Evolutionary conservation across 1,140 invertebrate genomes (phyloP), one percentile per base, ranked within the genome.

Genomic region (Parasteatoda tepidariorum): DNA sequence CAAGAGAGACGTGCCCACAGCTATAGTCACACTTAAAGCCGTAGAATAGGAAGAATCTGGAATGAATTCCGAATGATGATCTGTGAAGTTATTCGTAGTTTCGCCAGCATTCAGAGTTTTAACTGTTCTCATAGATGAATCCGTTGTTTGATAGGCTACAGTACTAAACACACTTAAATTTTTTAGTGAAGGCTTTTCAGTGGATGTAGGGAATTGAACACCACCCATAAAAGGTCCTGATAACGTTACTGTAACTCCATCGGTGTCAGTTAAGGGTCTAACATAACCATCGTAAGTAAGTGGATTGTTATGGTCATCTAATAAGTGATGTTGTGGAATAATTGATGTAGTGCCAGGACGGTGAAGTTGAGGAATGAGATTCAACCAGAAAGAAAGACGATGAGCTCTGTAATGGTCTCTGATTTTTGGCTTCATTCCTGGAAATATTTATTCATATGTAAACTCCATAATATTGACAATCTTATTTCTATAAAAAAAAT

Each of bases 391-490:
- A 1, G 96, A 97, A 15, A 98, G 91, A 70, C 95, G 93, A 89
- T 97, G 96, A 9, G 96, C 96, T 85, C 96, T 92, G 89, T 98
- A 99, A 90, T 98, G 97, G 87, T 97, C 96, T 87, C 97, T 95
- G 34, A 97, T 88, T 88, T 96, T 95, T 0, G 95, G 93, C 88
- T 96, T 96, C 30, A 93, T 93, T 88, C 96, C 95, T 94, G 89
- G 6, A 85, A 73, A 26, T n/a, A 22, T n/a, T n/a, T n/a, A n/a
- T n/a, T n/a, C n/a, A n/a, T n/a, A n/a, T n/a, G n/a, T 5, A n/a
- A n/a, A n/a, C n/a, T n/a, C n/a, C n/a, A n/a, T n/a, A n/a, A n/a
- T n/a, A n/a, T n/a, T n/a, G n/a, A n/a, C n/a, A n/a, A n/a, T n/a
- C n/a, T n/a, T n/a, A n/a, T n/a, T n/a, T n/a, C n/a, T n/a, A n/a